phyloP scores from a whole-genome alignment of 2,888 invertebrate species.

The Agapostemon virescens region DNA sequence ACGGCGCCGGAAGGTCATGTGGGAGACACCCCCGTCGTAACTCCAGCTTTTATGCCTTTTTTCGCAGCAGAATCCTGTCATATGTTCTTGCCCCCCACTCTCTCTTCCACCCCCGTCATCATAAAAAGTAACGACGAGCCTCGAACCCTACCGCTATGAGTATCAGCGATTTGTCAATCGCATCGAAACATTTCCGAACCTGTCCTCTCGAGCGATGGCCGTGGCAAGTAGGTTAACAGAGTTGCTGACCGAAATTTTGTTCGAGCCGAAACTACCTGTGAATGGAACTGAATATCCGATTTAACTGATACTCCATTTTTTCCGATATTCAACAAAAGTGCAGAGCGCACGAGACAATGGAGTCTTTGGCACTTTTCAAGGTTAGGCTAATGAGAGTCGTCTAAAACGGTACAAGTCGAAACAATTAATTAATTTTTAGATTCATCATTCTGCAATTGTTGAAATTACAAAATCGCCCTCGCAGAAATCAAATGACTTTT shows the following conservation, averaged over 20 bases:
- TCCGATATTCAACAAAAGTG: not conserved
- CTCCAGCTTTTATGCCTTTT: conserved; percentile 74
- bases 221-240: conserved; percentile 1
- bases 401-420: too few relatives aligned
- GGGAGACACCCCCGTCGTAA: conserved; percentile 69
- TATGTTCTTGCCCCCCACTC: conserved; percentile 67
- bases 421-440: too few relatives aligned
- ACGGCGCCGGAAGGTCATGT: conserved; percentile 71
- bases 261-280: not conserved
- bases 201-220: not conserved
- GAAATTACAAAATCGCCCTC: too few relatives aligned
- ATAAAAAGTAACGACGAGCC: conserved; percentile 66
- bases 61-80: conserved; percentile 72
- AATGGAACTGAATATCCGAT: not conserved
- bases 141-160: conserved; percentile 29
- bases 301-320: not conserved
- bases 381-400: not conserved
- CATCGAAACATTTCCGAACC: conserved; percentile 28
- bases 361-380: not conserved
- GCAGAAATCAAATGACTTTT: too few relatives aligned
- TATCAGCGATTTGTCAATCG: conserved; percentile 56
- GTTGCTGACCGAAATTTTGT: conserved; percentile 3
- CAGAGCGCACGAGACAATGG: not conserved
- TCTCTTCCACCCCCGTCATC: conserved; percentile 33
- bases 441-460: too few relatives aligned